Percentiles rank a stretch among this genome's conserved stretches.
phyloP scores from a whole-genome alignment of 1,140 invertebrate species.

The Trachelipus rathkii region DNA sequence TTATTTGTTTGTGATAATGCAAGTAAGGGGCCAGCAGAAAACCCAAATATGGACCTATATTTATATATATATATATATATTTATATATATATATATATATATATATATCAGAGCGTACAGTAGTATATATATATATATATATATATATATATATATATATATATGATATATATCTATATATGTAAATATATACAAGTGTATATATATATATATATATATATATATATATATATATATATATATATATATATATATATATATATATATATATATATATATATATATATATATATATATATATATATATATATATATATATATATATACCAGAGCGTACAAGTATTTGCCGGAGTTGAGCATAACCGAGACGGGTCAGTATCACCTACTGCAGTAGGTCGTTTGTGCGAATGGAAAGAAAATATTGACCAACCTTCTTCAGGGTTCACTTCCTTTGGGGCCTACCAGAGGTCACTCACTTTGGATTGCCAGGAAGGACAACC shows the following conservation, averaged over 20 bases:
- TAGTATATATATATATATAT: too few relatives aligned
- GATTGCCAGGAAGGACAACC: conserved; percentile 78
- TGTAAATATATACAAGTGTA: not conserved
- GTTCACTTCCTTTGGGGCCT: conserved; percentile 79
- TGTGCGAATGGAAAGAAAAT: conserved; percentile 81
- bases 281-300: conserved; percentile 14
- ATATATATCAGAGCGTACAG: too few relatives aligned
- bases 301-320: conserved; percentile 14
- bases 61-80: too few relatives aligned
- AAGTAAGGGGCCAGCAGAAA: too few relatives aligned
- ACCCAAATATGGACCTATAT: too few relatives aligned
- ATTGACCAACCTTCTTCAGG: conserved; percentile 65
- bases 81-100: too few relatives aligned
- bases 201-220: conserved; percentile 11
- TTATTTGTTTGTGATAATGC: too few relatives aligned
- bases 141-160: too few relatives aligned
- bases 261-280: conserved; percentile 7
- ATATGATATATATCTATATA: too few relatives aligned
- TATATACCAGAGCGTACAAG: conserved; percentile 62
- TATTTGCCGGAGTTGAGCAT: conserved; percentile 72
- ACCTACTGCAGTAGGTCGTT: conserved; percentile 69
- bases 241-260: conserved; percentile 12
- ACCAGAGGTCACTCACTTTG: conserved; percentile 74
- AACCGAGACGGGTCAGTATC: conserved; percentile 61
- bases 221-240: conserved; percentile 15